Percentiles rank a stretch among this genome's conserved stretches.
These are phyloP conservation scores for Musca vetustissima DNA, from an alignment of 1,140 invertebrate species.

Conservation along the genomic window DNA sequence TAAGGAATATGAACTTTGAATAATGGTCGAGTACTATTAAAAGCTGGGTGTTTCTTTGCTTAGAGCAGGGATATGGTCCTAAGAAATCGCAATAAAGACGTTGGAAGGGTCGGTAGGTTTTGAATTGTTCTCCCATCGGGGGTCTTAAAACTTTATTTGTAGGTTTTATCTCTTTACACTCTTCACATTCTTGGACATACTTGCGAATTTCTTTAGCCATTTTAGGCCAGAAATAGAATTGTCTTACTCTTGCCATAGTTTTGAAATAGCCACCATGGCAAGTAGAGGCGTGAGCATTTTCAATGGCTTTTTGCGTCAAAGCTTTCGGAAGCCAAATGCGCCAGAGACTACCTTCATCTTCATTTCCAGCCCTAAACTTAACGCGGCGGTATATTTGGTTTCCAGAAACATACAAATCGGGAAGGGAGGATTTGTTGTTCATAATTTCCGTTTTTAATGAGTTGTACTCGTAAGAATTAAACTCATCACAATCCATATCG, in stretches of 20 bases:
- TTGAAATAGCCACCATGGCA: background rate
- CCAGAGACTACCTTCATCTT: background rate
- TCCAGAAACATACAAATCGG: background rate
- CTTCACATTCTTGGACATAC: background rate
- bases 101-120: background rate
- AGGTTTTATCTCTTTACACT: background rate
- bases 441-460: too few species aligned
- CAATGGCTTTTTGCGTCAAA: background rate
- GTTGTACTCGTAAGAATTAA: background rate
- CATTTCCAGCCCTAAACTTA: background rate
- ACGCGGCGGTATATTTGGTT: background rate
- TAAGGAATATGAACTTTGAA: background rate
- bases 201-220: background rate
- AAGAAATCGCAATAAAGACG: slow-evolving; percentile 5
- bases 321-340: background rate
- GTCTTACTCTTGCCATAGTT: too few species aligned
- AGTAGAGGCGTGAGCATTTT: background rate
- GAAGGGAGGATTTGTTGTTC: background rate
- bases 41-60: background rate
- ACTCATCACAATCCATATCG: background rate
- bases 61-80: background rate
- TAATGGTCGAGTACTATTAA: background rate
- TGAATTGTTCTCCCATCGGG: background rate
- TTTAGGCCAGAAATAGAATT: background rate
- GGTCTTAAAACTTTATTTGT: background rate